Conservation (phyloP, 1,140 invertebrate genomes). For the Rhizoglyphus robini region DNA sequence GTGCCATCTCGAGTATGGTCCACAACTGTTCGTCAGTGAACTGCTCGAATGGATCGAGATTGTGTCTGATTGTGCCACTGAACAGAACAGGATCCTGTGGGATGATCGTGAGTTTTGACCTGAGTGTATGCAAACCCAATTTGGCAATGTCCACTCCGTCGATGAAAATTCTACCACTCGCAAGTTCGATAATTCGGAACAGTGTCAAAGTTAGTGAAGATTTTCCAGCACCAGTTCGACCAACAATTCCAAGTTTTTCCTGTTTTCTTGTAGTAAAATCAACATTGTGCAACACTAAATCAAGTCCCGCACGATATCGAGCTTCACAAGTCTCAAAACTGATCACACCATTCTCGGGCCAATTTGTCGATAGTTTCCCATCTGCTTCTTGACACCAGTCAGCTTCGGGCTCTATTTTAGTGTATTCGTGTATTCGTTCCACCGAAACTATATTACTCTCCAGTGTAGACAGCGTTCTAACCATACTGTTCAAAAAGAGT, state of each 20-base stretch:
- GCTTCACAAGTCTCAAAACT: slow-evolving; percentile 61
- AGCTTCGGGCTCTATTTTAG: slow-evolving; percentile 47
- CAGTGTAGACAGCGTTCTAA: no score
- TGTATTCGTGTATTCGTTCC: slow-evolving; percentile 51
- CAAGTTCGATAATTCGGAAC: slow-evolving; percentile 52
- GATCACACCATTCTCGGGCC: slow-evolving; percentile 59
- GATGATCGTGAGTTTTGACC: slow-evolving; percentile 72
- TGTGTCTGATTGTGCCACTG: slow-evolving; percentile 66
- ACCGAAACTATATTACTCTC: no score
- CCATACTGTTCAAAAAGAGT: no score
- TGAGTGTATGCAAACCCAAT: slow-evolving; percentile 51
- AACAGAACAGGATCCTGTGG: slow-evolving; percentile 91
- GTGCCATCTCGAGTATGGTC: no score
- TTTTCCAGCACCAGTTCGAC: no score
- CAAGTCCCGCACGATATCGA: slow-evolving; percentile 61
- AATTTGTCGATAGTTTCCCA: slow-evolving; percentile 39
- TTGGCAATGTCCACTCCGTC: no score
- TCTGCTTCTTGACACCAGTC: neutral
- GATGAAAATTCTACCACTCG: slow-evolving; percentile 55
- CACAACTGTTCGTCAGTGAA: slow-evolving; percentile 54
- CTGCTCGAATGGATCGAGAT: slow-evolving; percentile 63
- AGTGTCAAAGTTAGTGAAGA: no score
- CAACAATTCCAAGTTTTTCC: no score
- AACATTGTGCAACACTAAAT: slow-evolving; percentile 60
- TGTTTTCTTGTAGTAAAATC: slow-evolving; percentile 53